Evolutionary conservation across 2,888 invertebrate species (phyloP).

Genomic region (Ochlodes sylvanus): DNA sequence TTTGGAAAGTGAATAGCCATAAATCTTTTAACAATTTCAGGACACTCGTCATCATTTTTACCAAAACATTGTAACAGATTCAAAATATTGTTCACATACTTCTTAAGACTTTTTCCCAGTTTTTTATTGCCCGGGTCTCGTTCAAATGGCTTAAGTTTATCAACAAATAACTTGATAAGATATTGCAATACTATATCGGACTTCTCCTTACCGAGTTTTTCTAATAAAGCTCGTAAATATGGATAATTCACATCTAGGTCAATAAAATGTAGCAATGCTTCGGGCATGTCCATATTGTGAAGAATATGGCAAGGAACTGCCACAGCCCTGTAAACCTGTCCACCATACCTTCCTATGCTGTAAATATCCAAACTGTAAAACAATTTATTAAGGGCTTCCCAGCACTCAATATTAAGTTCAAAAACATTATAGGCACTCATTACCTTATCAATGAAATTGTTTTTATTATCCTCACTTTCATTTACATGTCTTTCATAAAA

Average conservation of each 20-base stretch:
- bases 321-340: neutral
- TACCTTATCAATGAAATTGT: slow-evolving; percentile 53
- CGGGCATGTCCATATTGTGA: slow-evolving; percentile 7
- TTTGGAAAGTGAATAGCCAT: slow-evolving; percentile 13
- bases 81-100: slow-evolving; percentile 20
- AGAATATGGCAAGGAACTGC: slow-evolving; percentile 24
- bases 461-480: slow-evolving; percentile 52
- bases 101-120: slow-evolving; percentile 7
- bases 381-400: slow-evolving; percentile 59
- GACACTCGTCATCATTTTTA: slow-evolving; percentile 19
- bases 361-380: slow-evolving; percentile 59
- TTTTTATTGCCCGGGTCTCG: slow-evolving; percentile 9
- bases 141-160: slow-evolving; percentile 29
- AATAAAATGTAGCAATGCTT: slow-evolving; percentile 24
- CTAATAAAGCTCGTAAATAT: neutral
- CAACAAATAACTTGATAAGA: slow-evolving; percentile 22
- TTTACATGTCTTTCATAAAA: slow-evolving; percentile 63
- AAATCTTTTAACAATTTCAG: slow-evolving; percentile 25
- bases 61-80: slow-evolving; percentile 9
- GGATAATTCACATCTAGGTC: slow-evolving; percentile 20
- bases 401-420: slow-evolving; percentile 58
- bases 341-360: slow-evolving; percentile 32
- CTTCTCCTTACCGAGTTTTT: slow-evolving; percentile 17
- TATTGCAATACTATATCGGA: slow-evolving; percentile 23
- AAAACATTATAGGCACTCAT: slow-evolving; percentile 53